phyloP scores from a whole-genome alignment of 23 tunicate genomes.

The Ascidia mentula region DNA sequence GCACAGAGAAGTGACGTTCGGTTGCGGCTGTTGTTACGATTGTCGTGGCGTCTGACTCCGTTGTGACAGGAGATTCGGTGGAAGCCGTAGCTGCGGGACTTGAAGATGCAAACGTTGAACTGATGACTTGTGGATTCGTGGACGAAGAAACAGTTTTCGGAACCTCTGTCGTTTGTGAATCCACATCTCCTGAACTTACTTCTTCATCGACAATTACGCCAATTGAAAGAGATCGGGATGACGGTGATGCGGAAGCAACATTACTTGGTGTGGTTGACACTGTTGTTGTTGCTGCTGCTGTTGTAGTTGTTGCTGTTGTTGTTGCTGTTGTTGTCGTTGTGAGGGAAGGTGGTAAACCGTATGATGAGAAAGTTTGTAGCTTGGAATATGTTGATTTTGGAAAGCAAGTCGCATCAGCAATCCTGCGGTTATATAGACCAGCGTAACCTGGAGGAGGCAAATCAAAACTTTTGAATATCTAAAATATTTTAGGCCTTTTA shows the following conservation, averaged over 20 bases:
- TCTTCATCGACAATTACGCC: not conserved
- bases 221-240: not conserved
- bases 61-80: not conserved
- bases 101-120: not conserved
- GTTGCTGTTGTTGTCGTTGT: slow-evolving; percentile 13
- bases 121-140: not conserved
- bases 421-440: slow-evolving; percentile 35
- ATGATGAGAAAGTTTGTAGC: not conserved
- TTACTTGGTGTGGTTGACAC: slow-evolving; percentile 4
- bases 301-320: not conserved
- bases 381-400: not conserved
- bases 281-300: not conserved
- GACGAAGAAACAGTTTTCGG: too few species aligned
- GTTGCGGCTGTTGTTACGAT: slow-evolving; percentile 1
- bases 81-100: not conserved
- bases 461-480: not conserved
- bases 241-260: not conserved
- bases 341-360: not conserved
- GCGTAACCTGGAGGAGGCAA: slow-evolving; percentile 26
- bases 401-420: slow-evolving; percentile 37
- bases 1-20: not conserved
- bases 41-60: slow-evolving; percentile 16
- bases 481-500: too few species aligned
- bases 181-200: not conserved
- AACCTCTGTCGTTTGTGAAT: too few species aligned